These are phyloP conservation scores for Melanotaenia nigrans DNA, from an alignment of 2,797 vertebrate genomes.

Conservation along the genomic window DNA sequence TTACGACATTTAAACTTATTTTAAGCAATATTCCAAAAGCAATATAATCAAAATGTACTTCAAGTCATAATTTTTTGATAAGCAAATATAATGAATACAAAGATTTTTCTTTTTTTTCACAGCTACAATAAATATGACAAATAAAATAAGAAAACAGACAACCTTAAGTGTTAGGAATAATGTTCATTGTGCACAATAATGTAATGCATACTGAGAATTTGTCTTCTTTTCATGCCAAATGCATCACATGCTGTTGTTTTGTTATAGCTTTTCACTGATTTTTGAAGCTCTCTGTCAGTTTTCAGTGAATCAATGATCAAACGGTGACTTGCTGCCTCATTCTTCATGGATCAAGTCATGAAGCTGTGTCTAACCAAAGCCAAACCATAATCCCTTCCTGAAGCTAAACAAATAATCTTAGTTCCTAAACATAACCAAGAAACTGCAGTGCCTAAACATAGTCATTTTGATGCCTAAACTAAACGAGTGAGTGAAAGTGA, in stretches of 20 bases:
- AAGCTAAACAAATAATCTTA: not conserved
- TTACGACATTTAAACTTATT: too few species aligned
- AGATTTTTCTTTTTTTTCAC: too few species aligned
- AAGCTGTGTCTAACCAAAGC: not conserved
- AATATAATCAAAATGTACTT: too few species aligned
- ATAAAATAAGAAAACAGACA: too few species aligned
- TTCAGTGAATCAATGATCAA: not conserved
- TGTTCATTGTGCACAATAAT: too few species aligned
- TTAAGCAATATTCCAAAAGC: too few species aligned
- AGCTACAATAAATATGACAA: too few species aligned
- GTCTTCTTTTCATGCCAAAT: not conserved
- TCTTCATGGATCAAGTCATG: not conserved
- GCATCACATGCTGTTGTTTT: not conserved
- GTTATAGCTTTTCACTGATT: not conserved
- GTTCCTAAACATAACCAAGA: not conserved
- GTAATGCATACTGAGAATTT: too few species aligned
- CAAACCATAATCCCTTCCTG: not conserved
- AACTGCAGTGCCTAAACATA: not conserved
- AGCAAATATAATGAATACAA: too few species aligned
- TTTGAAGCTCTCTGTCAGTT: not conserved
- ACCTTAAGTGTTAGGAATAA: too few species aligned
- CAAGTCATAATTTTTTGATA: too few species aligned
- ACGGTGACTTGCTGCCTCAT: not conserved
- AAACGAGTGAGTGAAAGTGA: not conserved
- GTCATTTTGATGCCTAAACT: not conserved